Conservation (phyloP, 2,888 invertebrate genomes). For the Ochropleura plecta region DNA sequence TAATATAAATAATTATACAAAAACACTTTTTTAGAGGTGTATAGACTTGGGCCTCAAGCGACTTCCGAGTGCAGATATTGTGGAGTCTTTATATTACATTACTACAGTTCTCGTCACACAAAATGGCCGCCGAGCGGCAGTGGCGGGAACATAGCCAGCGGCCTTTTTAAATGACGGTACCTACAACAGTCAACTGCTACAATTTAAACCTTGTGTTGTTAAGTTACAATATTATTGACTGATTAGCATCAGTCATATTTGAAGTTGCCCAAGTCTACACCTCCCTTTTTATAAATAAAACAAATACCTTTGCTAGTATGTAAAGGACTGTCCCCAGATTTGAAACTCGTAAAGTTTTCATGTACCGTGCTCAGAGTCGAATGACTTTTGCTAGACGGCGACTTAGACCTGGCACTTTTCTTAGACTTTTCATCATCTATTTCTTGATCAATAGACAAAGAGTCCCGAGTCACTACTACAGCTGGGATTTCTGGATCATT, state of each 20-base stretch:
- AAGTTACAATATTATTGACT: background rate
- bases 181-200: background rate
- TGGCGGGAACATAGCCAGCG: too few species aligned
- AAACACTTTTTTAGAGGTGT: slow-evolving; percentile 5
- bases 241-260: background rate
- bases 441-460: slow-evolving; percentile 48
- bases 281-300: background rate
- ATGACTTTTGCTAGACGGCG: slow-evolving; percentile 82
- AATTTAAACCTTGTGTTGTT: background rate
- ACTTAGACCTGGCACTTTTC: slow-evolving; percentile 76
- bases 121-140: too few species aligned
- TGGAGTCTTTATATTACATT: background rate
- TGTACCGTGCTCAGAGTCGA: slow-evolving; percentile 85
- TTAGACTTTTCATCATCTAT: slow-evolving; percentile 62
- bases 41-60: slow-evolving; percentile 27
- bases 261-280: slow-evolving; percentile 11
- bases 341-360: slow-evolving; percentile 81
- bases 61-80: background rate
- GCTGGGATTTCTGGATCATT: slow-evolving; percentile 71
- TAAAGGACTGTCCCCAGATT: slow-evolving; percentile 79
- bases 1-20: background rate
- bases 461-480: slow-evolving; percentile 72
- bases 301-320: slow-evolving; percentile 77
- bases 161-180: too few species aligned
- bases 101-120: too few species aligned